Conservation (phyloP, 1,140 invertebrate genomes). For the Hylyphantes graminicola region DNA sequence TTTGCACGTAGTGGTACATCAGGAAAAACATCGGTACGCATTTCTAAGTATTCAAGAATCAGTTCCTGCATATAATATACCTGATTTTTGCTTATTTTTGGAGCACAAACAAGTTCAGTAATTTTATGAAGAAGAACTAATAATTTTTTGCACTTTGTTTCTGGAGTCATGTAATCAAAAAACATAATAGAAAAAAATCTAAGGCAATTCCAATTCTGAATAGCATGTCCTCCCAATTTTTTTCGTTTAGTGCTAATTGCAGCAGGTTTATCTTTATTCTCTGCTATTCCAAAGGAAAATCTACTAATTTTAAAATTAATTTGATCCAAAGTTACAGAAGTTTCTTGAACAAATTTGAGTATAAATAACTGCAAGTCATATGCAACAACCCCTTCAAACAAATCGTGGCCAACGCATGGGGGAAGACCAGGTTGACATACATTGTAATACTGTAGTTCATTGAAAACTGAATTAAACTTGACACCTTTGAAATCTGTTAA, state of each 20-base stretch:
- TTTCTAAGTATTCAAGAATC: conserved; percentile 5
- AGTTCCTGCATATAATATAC: not conserved
- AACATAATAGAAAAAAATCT: conserved; percentile 2
- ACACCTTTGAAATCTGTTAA: not conserved
- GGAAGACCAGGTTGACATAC: conserved; percentile 26
- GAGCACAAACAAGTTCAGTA: conserved; percentile 5
- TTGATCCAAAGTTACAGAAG: not conserved
- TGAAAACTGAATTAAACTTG: conserved; percentile 33
- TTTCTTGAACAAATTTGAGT: not conserved
- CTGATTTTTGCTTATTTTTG: no score
- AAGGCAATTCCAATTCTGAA: conserved; percentile 15
- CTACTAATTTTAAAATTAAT: not conserved
- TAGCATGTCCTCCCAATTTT: conserved; percentile 6
- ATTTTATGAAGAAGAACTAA: conserved; percentile 6
- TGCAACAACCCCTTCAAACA: conserved; percentile 28
- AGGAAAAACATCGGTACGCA: not conserved
- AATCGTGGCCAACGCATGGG: conserved; percentile 21
- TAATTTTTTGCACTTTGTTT: no score
- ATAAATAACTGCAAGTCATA: conserved; percentile 10
- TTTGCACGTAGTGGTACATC: not conserved
- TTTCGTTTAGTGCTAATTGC: not conserved
- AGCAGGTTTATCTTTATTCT: conserved; percentile 1
- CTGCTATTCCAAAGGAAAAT: not conserved
- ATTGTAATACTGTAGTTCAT: conserved; percentile 27
- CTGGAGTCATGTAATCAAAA: no score